Conservation (phyloP, 2,113 vertebrate genomes). For the Arvicanthis niloticus region DNA sequence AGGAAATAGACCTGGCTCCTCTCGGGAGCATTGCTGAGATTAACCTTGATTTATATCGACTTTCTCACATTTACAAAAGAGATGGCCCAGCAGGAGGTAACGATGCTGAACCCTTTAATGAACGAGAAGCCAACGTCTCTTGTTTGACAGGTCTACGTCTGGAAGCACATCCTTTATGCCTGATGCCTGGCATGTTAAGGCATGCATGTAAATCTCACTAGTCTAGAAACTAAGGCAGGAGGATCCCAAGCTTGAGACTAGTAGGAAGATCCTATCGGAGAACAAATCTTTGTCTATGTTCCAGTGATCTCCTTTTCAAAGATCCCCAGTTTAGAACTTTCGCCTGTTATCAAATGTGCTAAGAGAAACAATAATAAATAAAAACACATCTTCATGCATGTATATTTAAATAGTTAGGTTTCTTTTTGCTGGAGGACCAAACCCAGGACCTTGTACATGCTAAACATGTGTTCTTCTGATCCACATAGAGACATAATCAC, state of each 20-base stretch:
- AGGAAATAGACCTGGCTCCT: neutral
- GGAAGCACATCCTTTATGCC: neutral
- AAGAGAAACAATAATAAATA: constrained; percentile 29
- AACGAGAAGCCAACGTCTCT: neutral
- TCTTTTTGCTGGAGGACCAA: neutral
- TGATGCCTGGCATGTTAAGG: neutral
- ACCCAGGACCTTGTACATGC: neutral
- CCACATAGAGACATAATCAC: neutral
- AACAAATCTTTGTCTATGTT: neutral
- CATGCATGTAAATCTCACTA: neutral
- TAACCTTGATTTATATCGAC: neutral
- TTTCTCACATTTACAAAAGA: neutral
- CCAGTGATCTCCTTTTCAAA: neutral
- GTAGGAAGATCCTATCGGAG: neutral
- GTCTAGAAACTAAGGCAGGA: neutral
- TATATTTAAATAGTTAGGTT: neutral
- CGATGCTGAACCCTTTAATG: neutral
- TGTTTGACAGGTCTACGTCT: neutral
- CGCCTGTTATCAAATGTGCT: neutral
- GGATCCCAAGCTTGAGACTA: neutral
- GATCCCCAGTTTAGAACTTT: neutral
- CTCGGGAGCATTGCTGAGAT: neutral
- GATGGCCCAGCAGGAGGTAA: neutral
- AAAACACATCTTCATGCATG: neutral
- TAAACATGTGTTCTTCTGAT: neutral